phyloP scores from a whole-genome alignment of 2,113 vertebrate species.

The Blennius ocellaris region DNA sequence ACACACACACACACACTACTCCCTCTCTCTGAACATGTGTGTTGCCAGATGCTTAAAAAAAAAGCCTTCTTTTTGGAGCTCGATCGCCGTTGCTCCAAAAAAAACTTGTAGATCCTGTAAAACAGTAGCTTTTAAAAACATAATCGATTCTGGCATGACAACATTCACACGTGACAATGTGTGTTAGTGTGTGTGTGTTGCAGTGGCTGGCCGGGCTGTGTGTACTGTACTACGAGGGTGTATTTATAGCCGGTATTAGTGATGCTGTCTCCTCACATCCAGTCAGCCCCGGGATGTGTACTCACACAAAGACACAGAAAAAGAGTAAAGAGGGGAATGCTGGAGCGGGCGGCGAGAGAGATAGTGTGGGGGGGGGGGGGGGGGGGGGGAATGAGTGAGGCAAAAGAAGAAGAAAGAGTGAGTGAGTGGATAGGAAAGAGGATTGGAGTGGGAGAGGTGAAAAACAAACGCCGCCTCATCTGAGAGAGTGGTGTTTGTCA shows the following conservation, averaged over 20 bases:
- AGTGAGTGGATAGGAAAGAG: constrained; percentile 6
- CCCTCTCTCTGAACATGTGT: neutral
- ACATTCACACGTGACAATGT: constrained; percentile 29
- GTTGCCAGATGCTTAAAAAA: neutral
- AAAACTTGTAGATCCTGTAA: neutral
- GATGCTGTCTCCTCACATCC: constrained; percentile 77
- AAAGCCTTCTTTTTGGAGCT: neutral
- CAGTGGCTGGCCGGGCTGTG: constrained; percentile 36
- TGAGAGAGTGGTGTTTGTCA: constrained; percentile 36
- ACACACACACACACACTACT: too few relatives aligned
- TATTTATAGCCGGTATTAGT: constrained; percentile 81
- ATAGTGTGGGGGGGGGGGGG: too few relatives aligned
- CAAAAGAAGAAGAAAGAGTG: neutral
- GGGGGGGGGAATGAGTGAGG: neutral
- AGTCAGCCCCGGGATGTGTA: constrained; percentile 71
- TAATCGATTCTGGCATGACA: neutral
- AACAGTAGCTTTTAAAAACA: constrained; percentile 18
- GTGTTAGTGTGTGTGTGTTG: constrained; percentile 31
- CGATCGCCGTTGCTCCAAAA: neutral
- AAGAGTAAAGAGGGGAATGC: constrained; percentile 40
- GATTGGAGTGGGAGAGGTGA: too few relatives aligned
- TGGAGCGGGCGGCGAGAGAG: neutral
- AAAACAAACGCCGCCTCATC: constrained; percentile 4
- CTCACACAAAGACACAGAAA: constrained; percentile 50
- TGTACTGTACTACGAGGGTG: constrained; percentile 74